Evolutionary conservation across 1,140 invertebrate genomes (phyloP).

Genomic region (Lepidurus apus): DNA sequence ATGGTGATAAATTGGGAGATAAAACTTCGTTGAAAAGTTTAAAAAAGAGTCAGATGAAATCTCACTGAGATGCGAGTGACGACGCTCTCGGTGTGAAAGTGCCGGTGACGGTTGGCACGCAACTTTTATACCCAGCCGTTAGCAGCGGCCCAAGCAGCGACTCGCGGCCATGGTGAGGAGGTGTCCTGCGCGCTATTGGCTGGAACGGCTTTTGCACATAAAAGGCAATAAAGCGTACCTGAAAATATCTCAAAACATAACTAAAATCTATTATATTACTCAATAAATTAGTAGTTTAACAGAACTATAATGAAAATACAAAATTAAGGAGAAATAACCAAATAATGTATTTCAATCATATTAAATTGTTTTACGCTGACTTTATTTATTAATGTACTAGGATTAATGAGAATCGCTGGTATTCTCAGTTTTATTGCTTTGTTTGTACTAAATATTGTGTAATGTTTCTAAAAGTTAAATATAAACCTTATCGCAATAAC

Average conservation of each 20-base stretch:
- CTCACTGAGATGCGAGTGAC: slow-evolving; percentile 11
- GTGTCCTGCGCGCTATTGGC: not conserved
- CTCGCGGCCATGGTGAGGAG: not conserved
- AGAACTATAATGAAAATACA: not conserved
- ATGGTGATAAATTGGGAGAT: not conserved
- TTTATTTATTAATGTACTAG: no score
- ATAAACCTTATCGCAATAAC: no score
- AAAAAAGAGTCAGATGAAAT: not conserved
- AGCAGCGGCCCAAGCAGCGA: not conserved
- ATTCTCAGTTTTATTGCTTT: no score
- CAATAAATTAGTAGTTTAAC: no score
- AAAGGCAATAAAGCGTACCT: not conserved
- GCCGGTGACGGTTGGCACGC: not conserved
- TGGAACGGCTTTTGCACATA: not conserved
- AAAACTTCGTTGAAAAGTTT: slow-evolving; percentile 19
- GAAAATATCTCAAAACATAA: not conserved
- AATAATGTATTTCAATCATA: not conserved
- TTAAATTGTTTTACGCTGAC: not conserved
- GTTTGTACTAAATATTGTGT: no score
- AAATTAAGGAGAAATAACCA: not conserved
- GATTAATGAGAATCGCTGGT: no score
- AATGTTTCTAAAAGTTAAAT: no score
- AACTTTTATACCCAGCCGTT: not conserved
- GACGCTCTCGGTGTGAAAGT: slow-evolving; percentile 17
- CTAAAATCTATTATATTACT: not conserved